A percentile compares a stretch with the other conserved stretches of the same genome.
Evolutionary conservation across 2,113 vertebrate genomes (phyloP).

Genomic region (Ochotona curzoniae): DNA sequence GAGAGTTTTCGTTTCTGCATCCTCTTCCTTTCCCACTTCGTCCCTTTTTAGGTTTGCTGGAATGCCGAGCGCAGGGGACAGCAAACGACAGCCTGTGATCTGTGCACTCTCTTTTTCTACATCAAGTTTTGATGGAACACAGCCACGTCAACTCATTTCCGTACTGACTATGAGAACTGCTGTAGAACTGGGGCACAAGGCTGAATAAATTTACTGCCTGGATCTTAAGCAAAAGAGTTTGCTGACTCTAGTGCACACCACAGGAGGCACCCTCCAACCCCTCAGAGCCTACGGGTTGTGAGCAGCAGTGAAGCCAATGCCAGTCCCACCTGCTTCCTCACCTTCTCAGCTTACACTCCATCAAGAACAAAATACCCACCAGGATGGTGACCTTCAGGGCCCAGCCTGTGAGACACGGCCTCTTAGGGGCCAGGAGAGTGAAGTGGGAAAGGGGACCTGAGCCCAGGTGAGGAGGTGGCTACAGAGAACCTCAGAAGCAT

Average conservation of each 20-base stretch:
- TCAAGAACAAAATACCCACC: background rate
- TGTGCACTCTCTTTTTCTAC: background rate
- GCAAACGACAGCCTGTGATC: background rate
- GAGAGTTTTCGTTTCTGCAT: background rate
- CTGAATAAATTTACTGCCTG: background rate
- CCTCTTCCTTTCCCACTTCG: background rate
- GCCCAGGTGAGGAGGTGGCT: background rate
- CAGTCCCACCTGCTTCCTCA: too few relatives aligned
- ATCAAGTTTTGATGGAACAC: background rate
- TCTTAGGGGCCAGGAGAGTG: background rate
- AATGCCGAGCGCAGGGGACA: background rate
- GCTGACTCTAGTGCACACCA: background rate
- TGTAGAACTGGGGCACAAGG: background rate
- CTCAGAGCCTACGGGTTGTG: background rate
- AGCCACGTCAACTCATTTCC: background rate
- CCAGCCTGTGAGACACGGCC: background rate
- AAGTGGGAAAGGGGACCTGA: background rate
- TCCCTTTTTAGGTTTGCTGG: background rate
- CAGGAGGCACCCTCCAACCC: rapidly evolving
- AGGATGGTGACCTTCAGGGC: background rate
- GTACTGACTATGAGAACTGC: background rate
- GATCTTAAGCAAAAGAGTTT: background rate
- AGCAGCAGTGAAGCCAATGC: rapidly evolving
- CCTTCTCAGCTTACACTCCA: background rate
- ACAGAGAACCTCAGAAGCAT: rapidly evolving